Percentiles rank a stretch among this genome's conserved stretches.
Conservation (phyloP, 2,888 invertebrate genomes). For the Caenorhabditis japonica region DNA sequence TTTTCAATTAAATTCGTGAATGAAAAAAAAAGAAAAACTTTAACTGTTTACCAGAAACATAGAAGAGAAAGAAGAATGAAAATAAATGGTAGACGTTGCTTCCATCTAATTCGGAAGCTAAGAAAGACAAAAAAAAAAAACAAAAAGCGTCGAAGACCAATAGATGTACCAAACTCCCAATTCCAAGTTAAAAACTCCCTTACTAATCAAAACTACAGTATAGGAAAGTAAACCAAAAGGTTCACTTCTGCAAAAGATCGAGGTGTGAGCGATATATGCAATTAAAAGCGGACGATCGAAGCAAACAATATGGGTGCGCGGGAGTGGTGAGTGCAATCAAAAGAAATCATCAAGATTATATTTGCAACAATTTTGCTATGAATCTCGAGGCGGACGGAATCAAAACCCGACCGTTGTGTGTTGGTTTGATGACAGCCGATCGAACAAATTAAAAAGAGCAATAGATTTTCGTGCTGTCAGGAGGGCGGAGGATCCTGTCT, state of each 20-base stretch:
- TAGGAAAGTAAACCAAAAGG: slow-evolving; percentile 35
- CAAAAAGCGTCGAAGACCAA: slow-evolving; percentile 50
- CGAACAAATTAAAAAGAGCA: slow-evolving; percentile 16
- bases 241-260: slow-evolving; percentile 29
- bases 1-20: too few species aligned
- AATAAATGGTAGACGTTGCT: too few species aligned
- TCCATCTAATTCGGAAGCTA: too few species aligned
- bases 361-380: slow-evolving; percentile 35
- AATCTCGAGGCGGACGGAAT: too few species aligned
- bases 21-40: too few species aligned
- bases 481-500: slow-evolving; percentile 13
- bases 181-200: too few species aligned
- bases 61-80: too few species aligned
- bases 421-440: slow-evolving; percentile 27
- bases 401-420: slow-evolving; percentile 6
- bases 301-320: slow-evolving; percentile 37
- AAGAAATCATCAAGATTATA: slow-evolving; percentile 44
- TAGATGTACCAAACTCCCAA: too few species aligned
- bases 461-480: slow-evolving; percentile 24
- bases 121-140: too few species aligned
- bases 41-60: too few species aligned
- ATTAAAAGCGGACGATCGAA: slow-evolving; percentile 43
- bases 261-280: slow-evolving; percentile 46
- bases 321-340: slow-evolving; percentile 24
- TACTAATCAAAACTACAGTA: slow-evolving; percentile 37